Base-by-base conservation (phyloP, 2,113 vertebrate genomes). In the Oreochromis tanganicae region DNA sequence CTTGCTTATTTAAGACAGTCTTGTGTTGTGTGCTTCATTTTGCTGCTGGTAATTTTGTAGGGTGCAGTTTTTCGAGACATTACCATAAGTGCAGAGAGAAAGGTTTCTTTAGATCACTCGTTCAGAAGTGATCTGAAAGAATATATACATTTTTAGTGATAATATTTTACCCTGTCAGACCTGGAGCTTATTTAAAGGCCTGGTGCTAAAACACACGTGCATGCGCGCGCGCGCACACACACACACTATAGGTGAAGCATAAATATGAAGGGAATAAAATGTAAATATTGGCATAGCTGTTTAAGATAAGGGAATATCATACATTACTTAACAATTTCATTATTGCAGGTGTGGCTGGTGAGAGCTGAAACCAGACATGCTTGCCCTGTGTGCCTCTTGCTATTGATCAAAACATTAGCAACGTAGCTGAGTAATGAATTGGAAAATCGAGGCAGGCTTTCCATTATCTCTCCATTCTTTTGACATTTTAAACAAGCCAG, bases 401-500 rank as follows among this genome's bases (percentile, higher is more conserved):
- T 75, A 90, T 90, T 29, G 85, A 93, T 84, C 43, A 78, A 59
- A 3, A 32, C 81, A 90, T 91, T 88, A 91, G 66, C 61, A 54
- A 82, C 78, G 59, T 80, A 11, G 2, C 52, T 59, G 48, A 84
- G 50, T 87, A 91, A 91, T 88, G 83, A 84, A 90, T 27, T 84
- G 68, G 80, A 71, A 90, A 91, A 91, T 90, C 85, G 71, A 83
- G 82, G 83, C 82, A 81, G 46, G 34, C 52, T 78, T 82, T 85
- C 78, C 66, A 61, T 84, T 84, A 80, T 87, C 88, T 79, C n/a
- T 2, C 24, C 73, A 80, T 13, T 83, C 83, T 78, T 90, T 61
- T 90, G 81, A 92, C 66, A 91, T 89, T 93, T 85, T 57, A 82
- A 90, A 92, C 63, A 73, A 82, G 84, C 38, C 38, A 46, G 46